Conservation (phyloP, 1,140 invertebrate genomes). For the Pseudomyrmex cubaensis region DNA sequence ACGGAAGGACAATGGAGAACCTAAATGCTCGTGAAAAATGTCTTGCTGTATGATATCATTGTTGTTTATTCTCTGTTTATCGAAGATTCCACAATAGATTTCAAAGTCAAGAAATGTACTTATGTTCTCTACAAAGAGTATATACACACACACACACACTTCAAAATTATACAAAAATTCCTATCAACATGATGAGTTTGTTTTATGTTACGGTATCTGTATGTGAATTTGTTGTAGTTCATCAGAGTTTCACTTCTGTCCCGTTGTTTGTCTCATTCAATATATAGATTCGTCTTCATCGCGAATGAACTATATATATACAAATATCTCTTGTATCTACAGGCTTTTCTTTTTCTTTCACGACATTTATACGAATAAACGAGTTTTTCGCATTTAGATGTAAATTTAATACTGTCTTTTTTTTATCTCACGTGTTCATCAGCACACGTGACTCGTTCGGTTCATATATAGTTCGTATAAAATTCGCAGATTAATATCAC, state of each 20-base stretch:
- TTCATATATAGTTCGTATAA: conserved; percentile 42
- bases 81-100: conserved; percentile 7
- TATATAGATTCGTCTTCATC: conserved; percentile 35
- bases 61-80: conserved; percentile 25
- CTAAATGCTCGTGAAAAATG: conserved; percentile 52
- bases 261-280: not conserved
- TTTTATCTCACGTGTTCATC: conserved; percentile 4
- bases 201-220: conserved; percentile 68
- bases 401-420: conserved; percentile 23
- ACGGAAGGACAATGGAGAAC: conserved; percentile 49
- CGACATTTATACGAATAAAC: conserved; percentile 55
- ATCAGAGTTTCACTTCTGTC: not conserved
- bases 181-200: conserved; percentile 50
- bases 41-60: conserved; percentile 50
- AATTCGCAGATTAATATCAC: conserved; percentile 40
- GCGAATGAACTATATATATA: conserved; percentile 51
- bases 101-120: conserved; percentile 44
- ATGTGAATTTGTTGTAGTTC: conserved; percentile 40
- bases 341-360: conserved; percentile 42
- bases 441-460: conserved; percentile 22
- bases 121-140: conserved; percentile 65
- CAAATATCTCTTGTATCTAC: conserved; percentile 52
- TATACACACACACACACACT: conserved; percentile 59
- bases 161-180: conserved; percentile 69
- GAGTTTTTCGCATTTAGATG: conserved; percentile 37